Evolutionary conservation across 2,797 vertebrate species (phyloP), one percentile per base, ranked within the genome.

Genomic region (Buphagus erythrorhynchus): DNA sequence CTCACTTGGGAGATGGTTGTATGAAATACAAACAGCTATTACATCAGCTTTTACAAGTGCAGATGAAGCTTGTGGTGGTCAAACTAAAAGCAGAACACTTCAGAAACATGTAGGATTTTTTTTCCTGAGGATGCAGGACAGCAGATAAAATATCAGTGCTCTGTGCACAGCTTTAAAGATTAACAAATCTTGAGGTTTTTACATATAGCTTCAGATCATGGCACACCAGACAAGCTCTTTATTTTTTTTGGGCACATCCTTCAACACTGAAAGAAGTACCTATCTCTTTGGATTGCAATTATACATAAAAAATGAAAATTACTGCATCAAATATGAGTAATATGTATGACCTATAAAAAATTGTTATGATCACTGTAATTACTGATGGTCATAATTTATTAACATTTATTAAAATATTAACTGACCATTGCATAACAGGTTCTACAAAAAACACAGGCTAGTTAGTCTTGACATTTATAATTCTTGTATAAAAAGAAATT

Each of bases 1-100:
- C 82, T 90, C 85, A 90, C 87, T 90, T 3, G 1, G 89, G 86
- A 95, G 82, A 75, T 46, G 66, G 58, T 1, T 88, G 62, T 90
- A 86, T 84, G 83, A 95, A 97, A 95, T 91, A 75, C 58, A 91
- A 93, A 84, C 67, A 84, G 58, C 73, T 95, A 90, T 94, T 95
- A 91, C 66, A 90, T 86, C 82, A 91, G 91, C 66, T 96, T 96
- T 96, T 90, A 86, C 82, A 94, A 93, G 89, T 67, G 85, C 73
- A 91, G 79, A 86, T 83, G 95, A 91, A 96, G 82, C 93, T 91
- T 58, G 24, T 79, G 69, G 91, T 95, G 93, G 95, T 86, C 93
- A 96, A 77, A 95, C 73, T 88, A 81, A 91, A 92, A 93, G 75
- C 54, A 77, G 55, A 36, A 52, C 68, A 81, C 91, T 95, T 94